Base-by-base conservation (phyloP, 2,113 vertebrate species). In the Talpa occidentalis region DNA sequence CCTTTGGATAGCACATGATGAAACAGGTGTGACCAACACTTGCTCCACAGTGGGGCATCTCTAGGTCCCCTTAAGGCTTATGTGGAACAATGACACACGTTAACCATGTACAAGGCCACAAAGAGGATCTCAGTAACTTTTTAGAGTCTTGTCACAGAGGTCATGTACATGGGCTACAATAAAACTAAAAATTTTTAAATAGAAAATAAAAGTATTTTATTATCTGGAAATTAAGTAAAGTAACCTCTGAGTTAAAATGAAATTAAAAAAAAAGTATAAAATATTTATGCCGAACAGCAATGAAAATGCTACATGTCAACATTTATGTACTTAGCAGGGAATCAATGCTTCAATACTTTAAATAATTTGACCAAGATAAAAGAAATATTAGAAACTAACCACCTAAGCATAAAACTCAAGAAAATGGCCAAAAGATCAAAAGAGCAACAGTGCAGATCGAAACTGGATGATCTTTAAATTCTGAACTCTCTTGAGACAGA, bases 181-280 rank as follows among this genome's bases (percentile, higher is more conserved):
- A 79, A 69, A 89, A 87, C 69, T 17, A 72, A 8, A 84, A 67
- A 52, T 85, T 87, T 66, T 74, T 15, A 70, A 84, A 83, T 7
- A 59, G 26, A 4, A 9, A 67, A 37, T 14, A 24, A 76, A 37
- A 47, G 40, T 59, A 19, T 15, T 62, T 4, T 66, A 47, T 74
- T 74, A 26, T 67, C 78, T 79, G 8, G 22, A 88, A 80, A 67
- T 11, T 70, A 96, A 94, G 88, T 70, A 90, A 96, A 94, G 88
- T 70, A 90, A 88, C 22, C 24, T 62, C 30, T 79, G 32, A 82
- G 52, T 60, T 92, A 72, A 95, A 90, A 69, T 37, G 10, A 89
- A 94, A 88, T 52, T 14, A 74, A 95, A 94, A 14, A 26, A 37
- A 93, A 94, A 40, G 37, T 79, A 42, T 59, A 42, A 96, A 90